Evolutionary conservation across 1,140 invertebrate genomes (phyloP).

Genomic region (Oncopeltus fasciatus): DNA sequence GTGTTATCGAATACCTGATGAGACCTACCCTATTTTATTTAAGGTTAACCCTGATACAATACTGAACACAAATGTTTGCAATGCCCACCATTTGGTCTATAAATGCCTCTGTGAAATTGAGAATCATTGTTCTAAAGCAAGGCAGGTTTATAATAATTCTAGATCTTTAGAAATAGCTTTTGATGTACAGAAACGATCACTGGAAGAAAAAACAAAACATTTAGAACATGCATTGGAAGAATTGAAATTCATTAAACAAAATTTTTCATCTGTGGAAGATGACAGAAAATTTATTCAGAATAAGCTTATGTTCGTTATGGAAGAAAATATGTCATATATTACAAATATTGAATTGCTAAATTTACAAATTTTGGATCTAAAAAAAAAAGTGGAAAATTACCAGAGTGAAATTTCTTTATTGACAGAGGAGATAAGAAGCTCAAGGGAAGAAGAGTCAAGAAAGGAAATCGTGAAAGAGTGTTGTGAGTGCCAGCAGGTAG

Average conservation of each 20-base stretch:
- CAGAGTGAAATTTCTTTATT: not conserved
- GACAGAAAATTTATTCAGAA: not conserved
- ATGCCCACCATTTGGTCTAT: not conserved
- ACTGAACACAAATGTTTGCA: not conserved
- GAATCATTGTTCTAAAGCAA: not conserved
- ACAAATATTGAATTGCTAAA: not conserved
- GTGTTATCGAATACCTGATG: not conserved
- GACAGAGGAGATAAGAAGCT: not conserved
- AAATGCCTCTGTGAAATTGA: not conserved
- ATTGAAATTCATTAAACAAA: not conserved
- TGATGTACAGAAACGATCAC: not conserved
- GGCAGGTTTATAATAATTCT: not conserved
- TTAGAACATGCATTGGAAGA: not conserved
- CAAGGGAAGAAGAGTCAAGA: not conserved
- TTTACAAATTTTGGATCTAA: not conserved
- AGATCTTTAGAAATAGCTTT: not conserved
- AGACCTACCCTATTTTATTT: not conserved
- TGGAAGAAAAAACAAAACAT: not conserved
- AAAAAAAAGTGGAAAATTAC: not conserved
- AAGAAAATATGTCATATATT: not conserved
- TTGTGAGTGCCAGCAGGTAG: not conserved
- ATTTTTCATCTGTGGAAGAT: not conserved
- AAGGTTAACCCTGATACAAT: not conserved
- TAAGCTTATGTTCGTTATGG: not conserved
- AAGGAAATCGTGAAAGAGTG: not conserved